Percentiles rank a stretch among this genome's conserved stretches.
Conservation (phyloP, 2,888 invertebrate species). For the Megamerina dolium region DNA sequence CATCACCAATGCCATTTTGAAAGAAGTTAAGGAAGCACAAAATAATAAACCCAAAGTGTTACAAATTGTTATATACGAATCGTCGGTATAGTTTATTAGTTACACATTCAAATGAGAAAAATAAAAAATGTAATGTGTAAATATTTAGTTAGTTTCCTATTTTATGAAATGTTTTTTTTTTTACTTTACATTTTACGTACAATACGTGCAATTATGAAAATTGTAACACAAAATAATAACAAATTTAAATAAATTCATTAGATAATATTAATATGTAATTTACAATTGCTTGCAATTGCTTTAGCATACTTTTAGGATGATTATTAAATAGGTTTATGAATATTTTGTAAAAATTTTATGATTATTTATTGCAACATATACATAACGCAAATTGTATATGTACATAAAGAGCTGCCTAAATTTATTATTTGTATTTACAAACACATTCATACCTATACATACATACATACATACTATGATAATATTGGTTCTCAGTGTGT, state of each 20-base stretch:
- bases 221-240: too few relatives aligned
- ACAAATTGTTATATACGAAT: constrained; percentile 82
- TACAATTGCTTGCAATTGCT: too few relatives aligned
- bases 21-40: constrained; percentile 62
- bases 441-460: neutral
- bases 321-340: too few relatives aligned
- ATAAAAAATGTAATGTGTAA: constrained; percentile 6
- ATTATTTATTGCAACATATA: neutral
- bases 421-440: neutral
- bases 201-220: too few relatives aligned
- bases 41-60: constrained; percentile 54
- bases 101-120: too few relatives aligned
- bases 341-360: neutral
- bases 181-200: too few relatives aligned
- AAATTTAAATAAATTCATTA: too few relatives aligned
- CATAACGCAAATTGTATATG: constrained; percentile 1
- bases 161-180: too few relatives aligned
- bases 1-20: constrained; percentile 57
- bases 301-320: too few relatives aligned
- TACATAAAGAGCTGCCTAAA: too few relatives aligned
- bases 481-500: too few relatives aligned
- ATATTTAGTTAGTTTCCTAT: neutral
- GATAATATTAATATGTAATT: too few relatives aligned
- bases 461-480: constrained; percentile 1
- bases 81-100: constrained; percentile 60